Conservation (phyloP, 2,113 vertebrate genomes). For the Platysteira castanea region DNA sequence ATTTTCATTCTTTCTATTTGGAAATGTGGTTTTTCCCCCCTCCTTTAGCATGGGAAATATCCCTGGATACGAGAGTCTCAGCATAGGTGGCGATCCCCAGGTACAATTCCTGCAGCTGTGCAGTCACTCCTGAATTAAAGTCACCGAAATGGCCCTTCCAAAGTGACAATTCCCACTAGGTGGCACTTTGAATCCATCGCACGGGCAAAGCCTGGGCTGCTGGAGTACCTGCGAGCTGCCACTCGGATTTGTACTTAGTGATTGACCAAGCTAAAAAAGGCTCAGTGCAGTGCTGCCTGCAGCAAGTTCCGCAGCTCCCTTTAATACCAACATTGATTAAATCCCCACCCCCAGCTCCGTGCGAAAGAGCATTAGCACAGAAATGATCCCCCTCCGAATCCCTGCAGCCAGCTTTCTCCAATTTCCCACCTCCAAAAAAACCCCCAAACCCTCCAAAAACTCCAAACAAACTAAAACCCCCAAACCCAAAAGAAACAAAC, state of each 20-base stretch:
- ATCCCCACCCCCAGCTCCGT: background rate
- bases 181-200: slow-evolving; percentile 45
- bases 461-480: background rate
- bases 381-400: background rate
- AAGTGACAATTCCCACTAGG: slow-evolving; percentile 28
- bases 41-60: background rate
- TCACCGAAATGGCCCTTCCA: background rate
- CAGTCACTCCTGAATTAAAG: background rate
- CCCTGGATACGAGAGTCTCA: background rate
- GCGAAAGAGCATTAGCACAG: background rate
- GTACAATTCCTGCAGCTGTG: background rate
- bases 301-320: slow-evolving; percentile 8
- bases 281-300: background rate
- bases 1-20: background rate
- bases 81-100: background rate
- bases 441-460: background rate
- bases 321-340: slow-evolving; percentile 23
- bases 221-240: background rate
- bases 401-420: background rate
- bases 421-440: background rate
- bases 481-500: background rate
- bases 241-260: background rate
- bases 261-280: slow-evolving; percentile 16
- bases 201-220: background rate
- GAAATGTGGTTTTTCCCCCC: fast-evolving